Base-by-base conservation (phyloP, 1,140 invertebrate species). In the Helicoverpa armigera region DNA sequence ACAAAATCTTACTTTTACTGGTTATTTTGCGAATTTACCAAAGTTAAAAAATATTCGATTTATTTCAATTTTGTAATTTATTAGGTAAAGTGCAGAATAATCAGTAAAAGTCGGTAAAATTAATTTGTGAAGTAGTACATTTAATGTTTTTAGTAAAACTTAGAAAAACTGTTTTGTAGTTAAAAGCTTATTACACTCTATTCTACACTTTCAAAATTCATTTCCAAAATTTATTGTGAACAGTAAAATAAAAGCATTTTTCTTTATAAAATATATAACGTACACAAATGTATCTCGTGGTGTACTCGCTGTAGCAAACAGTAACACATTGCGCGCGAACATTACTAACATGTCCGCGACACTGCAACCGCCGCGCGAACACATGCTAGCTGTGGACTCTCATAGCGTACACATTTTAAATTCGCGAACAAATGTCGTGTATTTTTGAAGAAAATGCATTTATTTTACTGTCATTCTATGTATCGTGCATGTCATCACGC, bases 391-490 rank as follows among this genome's bases (percentile, higher is more conserved):
- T 23, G 23, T 23, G 23, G 23, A 23, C 23, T 23, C 23, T 23
- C 23, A 23, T 23, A 0, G 2, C 0, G 23, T 23, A 23, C 23
- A 23, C 23, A 23, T 23, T 23, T 23, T n/a, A n/a, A n/a, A n/a
- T n/a, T n/a, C n/a, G n/a, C n/a, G n/a, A n/a, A n/a, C n/a, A n/a
- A n/a, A n/a, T n/a, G n/a, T n/a, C n/a, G n/a, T n/a, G 35, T 9
- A 43, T 9, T 60, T 60, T 12, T 23, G 10, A 14, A 43, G n/a
- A 1, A 43, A 43, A 43, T 43, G 29, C 23, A 43, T 65, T 65
- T 65, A 65, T 65, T 65, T 65, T 16, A 65, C 63, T 65, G 63
- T 65, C 35, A 65, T 65, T 58, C 11, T 10, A 61, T 29, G 1
- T 29, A 29, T 29, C 58, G 48, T 65, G 63, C 63, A 65, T 65